These are phyloP conservation scores for Drosophila merina DNA, from an alignment of 2,888 invertebrate genomes.

Conservation along the genomic window DNA sequence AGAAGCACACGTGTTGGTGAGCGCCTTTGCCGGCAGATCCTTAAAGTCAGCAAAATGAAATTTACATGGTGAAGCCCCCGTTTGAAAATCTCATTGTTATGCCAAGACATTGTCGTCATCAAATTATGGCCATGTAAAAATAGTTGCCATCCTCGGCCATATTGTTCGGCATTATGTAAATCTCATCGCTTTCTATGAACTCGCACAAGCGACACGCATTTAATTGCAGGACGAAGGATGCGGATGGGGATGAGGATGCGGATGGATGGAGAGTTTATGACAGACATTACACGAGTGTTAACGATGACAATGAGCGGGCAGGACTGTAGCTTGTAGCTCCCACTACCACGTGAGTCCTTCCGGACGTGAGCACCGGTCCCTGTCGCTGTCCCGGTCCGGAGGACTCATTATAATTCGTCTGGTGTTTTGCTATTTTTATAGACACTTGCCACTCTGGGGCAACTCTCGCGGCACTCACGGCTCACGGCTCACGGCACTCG, in stretches of 20 bases:
- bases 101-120: conserved; percentile 49
- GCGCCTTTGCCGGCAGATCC: conserved; percentile 12
- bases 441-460: conserved; percentile 44
- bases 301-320: conserved; percentile 48
- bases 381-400: conserved; percentile 7
- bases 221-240: conserved; percentile 34
- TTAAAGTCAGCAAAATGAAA: conserved; percentile 44
- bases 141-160: conserved; percentile 48
- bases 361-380: conserved; percentile 26
- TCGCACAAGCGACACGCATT: conserved; percentile 31
- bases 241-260: neutral
- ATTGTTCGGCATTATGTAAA: conserved; percentile 55
- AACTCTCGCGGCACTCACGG: conserved; percentile 9
- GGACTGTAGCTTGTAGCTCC: conserved; percentile 35
- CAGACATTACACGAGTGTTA: conserved; percentile 53
- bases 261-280: conserved; percentile 34
- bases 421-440: conserved; percentile 58
- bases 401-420: conserved; percentile 63
- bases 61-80: conserved; percentile 32
- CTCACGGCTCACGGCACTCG: conserved; percentile 15
- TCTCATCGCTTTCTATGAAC: conserved; percentile 15
- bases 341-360: conserved; percentile 36
- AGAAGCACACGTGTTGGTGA: conserved; percentile 15
- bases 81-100: conserved; percentile 34
- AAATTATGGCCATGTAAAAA: conserved; percentile 57